Evolutionary conservation across 2,113 vertebrate species (phyloP).

Genomic region (Aspidoscelis tigris): DNA sequence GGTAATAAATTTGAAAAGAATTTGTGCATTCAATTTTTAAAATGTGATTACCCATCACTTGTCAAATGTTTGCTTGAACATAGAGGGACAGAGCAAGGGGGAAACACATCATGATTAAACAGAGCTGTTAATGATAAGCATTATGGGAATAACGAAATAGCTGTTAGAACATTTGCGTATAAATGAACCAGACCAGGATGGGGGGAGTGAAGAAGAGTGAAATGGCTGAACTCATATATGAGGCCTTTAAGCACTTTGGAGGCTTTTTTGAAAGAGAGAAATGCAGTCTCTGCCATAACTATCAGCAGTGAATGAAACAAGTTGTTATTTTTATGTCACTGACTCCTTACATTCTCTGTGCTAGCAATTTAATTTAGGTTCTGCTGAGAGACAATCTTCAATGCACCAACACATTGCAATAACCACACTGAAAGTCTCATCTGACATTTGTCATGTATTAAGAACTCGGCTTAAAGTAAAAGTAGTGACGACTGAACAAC

Average conservation of each 20-base stretch:
- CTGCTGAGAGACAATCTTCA: conserved; percentile 66
- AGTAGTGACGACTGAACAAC: not conserved
- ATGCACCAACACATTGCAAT: conserved; percentile 58
- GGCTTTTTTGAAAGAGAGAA: conserved; percentile 18
- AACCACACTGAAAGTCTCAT: conserved; percentile 56
- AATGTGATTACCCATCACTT: conserved; percentile 7
- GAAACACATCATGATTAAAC: not conserved
- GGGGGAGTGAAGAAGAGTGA: conserved; percentile 23
- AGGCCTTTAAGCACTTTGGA: conserved; percentile 7
- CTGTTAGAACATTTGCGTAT: conserved; percentile 12
- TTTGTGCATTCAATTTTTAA: not conserved
- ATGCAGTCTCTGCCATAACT: conserved; percentile 39
- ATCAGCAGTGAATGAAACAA: conserved; percentile 66
- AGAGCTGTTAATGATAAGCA: conserved; percentile 20
- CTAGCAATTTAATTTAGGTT: conserved; percentile 65
- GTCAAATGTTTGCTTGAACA: conserved; percentile 17
- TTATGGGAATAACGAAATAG: conserved; percentile 21
- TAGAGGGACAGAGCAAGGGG: not conserved
- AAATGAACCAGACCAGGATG: not conserved
- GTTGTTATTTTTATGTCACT: conserved; percentile 59
- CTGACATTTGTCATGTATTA: conserved; percentile 25
- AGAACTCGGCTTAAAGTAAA: conserved; percentile 7
- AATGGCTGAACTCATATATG: conserved; percentile 7
- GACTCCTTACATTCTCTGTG: conserved; percentile 59
- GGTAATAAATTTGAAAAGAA: not conserved